phyloP scores from a whole-genome alignment of 2,113 vertebrate genomes.

The Glaucidium brasilianum region DNA sequence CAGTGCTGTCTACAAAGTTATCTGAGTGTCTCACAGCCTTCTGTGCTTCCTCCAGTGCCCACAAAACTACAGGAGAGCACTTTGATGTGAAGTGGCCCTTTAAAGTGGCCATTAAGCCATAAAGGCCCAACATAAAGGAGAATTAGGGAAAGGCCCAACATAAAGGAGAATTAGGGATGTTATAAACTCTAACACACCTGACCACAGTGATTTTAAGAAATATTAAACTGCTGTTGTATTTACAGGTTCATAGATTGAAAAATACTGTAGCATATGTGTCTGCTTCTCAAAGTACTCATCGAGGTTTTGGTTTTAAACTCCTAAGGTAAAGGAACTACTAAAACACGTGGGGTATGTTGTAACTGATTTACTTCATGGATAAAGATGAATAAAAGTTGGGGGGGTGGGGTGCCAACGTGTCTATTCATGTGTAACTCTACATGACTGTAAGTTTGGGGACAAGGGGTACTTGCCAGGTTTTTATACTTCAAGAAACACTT shows the following conservation, averaged over 20 bases:
- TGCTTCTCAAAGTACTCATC: not conserved
- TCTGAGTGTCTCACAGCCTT: not conserved
- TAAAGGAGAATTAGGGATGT: not conserved
- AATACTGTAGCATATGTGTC: not conserved
- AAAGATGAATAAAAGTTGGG: not conserved
- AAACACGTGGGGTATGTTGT: not conserved
- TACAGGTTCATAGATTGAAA: not conserved
- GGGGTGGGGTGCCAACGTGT: not conserved
- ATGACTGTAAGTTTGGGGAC: not conserved
- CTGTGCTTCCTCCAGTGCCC: not conserved
- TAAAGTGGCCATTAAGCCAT: not conserved
- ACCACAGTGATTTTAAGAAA: not conserved
- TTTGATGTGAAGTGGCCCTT: not conserved
- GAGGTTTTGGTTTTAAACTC: not conserved
- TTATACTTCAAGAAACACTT: not conserved
- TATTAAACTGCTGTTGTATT: not conserved
- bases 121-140: not conserved
- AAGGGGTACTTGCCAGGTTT: not conserved
- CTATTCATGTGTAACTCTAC: not conserved
- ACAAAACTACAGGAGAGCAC: not conserved
- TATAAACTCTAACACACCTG: not conserved
- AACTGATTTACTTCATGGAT: not conserved
- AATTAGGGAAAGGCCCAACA: not conserved
- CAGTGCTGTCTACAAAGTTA: not conserved
- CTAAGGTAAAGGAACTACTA: not conserved